These are phyloP conservation scores for Lucilia sericata DNA, from an alignment of 1,140 invertebrate species.

Conservation along the genomic window DNA sequence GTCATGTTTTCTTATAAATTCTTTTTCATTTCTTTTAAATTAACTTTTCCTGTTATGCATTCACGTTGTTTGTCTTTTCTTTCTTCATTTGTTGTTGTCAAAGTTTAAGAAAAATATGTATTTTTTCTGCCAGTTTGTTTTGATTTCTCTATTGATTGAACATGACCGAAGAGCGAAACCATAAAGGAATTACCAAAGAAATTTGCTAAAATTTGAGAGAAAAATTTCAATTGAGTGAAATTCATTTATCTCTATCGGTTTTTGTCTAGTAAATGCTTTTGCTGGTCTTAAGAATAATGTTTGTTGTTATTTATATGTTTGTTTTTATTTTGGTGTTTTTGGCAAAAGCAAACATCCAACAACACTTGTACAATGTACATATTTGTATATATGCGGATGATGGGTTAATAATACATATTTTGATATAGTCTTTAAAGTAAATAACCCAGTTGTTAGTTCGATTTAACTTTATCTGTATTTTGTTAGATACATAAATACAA, in stretches of 20 bases:
- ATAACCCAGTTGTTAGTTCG: too few species aligned
- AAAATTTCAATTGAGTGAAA: not conserved
- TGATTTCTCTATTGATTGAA: constrained; percentile 21
- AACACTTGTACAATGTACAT: too few species aligned
- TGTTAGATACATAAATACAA: too few species aligned
- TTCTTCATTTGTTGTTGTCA: not conserved
- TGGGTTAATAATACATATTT: too few species aligned
- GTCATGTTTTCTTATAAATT: not conserved
- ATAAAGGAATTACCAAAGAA: not conserved
- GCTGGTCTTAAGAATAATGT: too few species aligned
- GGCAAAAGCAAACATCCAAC: too few species aligned
- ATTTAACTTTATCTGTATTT: too few species aligned
- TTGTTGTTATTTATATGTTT: not conserved
- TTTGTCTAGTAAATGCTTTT: not conserved
- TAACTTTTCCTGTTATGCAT: not conserved
- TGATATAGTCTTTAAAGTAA: too few species aligned
- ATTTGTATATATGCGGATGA: too few species aligned
- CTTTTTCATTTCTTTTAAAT: not conserved
- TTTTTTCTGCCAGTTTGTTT: not conserved
- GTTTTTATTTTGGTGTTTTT: not conserved
- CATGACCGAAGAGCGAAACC: not conserved
- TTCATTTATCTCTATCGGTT: too few species aligned
- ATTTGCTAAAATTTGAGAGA: not conserved
- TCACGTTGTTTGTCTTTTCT: not conserved
- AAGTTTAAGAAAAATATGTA: not conserved